These are phyloP conservation scores for Isichthys henryi DNA, from an alignment of 2,113 vertebrate species.

Conservation along the genomic window DNA sequence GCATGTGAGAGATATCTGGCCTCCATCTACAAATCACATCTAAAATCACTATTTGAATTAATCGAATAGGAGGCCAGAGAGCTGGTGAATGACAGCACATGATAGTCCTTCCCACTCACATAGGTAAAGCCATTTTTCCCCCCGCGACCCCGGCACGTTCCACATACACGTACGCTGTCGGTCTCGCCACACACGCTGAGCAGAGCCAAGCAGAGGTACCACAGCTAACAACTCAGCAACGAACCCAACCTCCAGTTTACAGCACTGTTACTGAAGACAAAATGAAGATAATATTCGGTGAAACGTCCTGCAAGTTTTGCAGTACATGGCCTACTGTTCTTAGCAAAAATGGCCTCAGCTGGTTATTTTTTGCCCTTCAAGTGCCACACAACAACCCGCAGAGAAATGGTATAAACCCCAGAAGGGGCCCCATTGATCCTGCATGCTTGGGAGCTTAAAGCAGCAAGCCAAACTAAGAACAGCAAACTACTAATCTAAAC, in stretches of 20 bases:
- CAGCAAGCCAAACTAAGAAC: neutral
- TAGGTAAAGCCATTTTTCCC: neutral
- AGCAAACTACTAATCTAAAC: neutral
- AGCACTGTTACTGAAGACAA: neutral
- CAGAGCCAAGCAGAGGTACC: neutral
- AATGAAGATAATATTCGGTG: neutral
- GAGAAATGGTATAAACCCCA: neutral
- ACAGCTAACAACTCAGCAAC: neutral
- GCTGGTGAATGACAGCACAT: neutral
- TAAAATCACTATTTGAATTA: neutral
- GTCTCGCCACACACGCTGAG: neutral
- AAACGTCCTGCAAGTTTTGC: neutral
- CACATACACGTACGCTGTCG: neutral
- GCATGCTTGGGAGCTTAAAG: neutral
- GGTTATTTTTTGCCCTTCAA: neutral
- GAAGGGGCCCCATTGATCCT: neutral
- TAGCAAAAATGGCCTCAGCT: neutral
- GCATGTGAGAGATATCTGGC: neutral
- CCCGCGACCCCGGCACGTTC: neutral
- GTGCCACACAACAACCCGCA: neutral
- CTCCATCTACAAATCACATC: neutral
- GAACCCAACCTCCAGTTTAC: neutral
- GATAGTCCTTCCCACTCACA: neutral
- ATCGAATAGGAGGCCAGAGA: neutral
- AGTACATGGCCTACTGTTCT: neutral